Evolutionary conservation across 2,113 vertebrate genomes (phyloP).

Genomic region (Maccullochella peelii): DNA sequence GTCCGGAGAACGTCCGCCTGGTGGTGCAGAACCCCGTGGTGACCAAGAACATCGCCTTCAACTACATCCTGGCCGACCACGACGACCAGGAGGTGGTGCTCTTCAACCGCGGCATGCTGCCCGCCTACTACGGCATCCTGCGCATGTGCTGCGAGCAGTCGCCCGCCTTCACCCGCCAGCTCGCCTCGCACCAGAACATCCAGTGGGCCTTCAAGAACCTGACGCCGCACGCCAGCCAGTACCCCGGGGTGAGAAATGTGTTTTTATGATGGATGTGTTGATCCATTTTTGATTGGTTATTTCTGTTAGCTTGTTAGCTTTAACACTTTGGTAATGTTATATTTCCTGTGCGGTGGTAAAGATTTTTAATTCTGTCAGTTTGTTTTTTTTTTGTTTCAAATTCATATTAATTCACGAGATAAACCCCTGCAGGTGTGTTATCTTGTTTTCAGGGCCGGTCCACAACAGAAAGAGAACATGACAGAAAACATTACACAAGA

Average conservation of each 20-base stretch:
- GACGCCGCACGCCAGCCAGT: slow-evolving; percentile 98
- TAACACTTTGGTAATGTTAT: too few relatives aligned
- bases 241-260: slow-evolving; percentile 89
- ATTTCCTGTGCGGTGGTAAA: too few relatives aligned
- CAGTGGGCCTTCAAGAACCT: slow-evolving; percentile 99
- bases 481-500: too few relatives aligned
- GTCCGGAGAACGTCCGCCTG: slow-evolving; percentile 96
- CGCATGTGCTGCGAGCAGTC: slow-evolving; percentile 98
- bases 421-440: neutral
- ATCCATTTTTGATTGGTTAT: neutral
- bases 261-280: neutral
- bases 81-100: slow-evolving; percentile 99
- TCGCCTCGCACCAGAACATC: slow-evolving; percentile 99
- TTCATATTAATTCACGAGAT: neutral
- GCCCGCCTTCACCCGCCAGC: slow-evolving; percentile 93
- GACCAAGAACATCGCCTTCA: slow-evolving; percentile 99
- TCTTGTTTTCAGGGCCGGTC: too few relatives aligned
- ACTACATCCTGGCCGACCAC: slow-evolving; percentile 99
- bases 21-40: slow-evolving; percentile 99
- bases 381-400: neutral
- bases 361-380: neutral
- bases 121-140: slow-evolving; percentile 98
- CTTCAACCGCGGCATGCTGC: slow-evolving; percentile 99
- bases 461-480: too few relatives aligned
- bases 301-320: neutral